Base-by-base conservation (phyloP, 2,797 vertebrate genomes). In the Tamandua tetradactyla region DNA sequence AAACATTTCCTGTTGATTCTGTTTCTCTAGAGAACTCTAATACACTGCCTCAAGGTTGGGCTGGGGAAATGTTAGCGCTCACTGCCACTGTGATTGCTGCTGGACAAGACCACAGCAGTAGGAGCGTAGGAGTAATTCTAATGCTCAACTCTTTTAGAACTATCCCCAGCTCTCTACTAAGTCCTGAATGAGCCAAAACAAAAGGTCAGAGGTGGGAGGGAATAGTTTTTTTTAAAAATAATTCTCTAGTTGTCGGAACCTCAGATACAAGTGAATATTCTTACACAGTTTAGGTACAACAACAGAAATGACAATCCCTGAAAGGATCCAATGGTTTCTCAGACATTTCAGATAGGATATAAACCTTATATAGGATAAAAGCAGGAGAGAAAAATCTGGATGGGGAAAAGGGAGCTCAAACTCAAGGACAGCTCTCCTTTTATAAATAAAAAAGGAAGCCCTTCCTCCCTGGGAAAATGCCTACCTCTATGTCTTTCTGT, bases 221-320 rank as follows among this genome's bases (percentile, higher is more conserved):
- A 32, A 35, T 0, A 37, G 74, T 52, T 32, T 44, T 25, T 92
- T 88, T 44, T 32, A 27, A 47, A 4, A 40, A 71, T 74, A 40
- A 71, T 74, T 95, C 87, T 76, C 40, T 32, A 89, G 55, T 68
- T 79, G 49, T 91, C 35, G 64, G n/a, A 94, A 78, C 37, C 72
- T 68, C 44, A 35, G 44, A 42, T 47, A 74, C 83, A 86, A 35
- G n/a, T 83, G 25, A 64, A 85, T 35, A 49, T 61, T 85, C 57
- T 86, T 80, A n/a, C 7, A 17, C 8, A n/a, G 37, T 13, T 0
- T 80, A 30, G 55, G 32, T 27, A 69, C n/a, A 59, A 1, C 23
- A 47, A 37, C 5, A 72, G 55, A 74, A 82, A 76, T 37, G 27
- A 69, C 15, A 64, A 57, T 8, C 61, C 49, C 25, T 69, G 37